These are phyloP conservation scores for Muschampia plurimacula DNA, from an alignment of 2,888 invertebrate genomes.

Conservation along the genomic window DNA sequence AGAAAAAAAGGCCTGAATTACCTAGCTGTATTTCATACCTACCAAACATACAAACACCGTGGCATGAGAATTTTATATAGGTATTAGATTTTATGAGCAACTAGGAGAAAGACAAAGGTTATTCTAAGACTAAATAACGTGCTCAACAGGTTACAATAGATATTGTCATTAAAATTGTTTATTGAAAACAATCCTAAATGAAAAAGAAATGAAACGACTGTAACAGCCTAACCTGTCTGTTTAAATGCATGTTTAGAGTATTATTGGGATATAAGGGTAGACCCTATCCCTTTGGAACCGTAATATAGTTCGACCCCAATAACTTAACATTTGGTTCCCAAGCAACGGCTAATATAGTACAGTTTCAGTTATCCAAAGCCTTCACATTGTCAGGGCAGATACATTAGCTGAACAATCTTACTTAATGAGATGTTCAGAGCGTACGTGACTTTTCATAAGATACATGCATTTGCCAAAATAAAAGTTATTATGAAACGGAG, in stretches of 20 bases:
- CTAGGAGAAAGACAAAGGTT: too few relatives aligned
- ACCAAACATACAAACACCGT: too few relatives aligned
- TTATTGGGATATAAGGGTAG: slow-evolving; percentile 10
- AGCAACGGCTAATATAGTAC: not conserved
- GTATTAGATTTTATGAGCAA: too few relatives aligned
- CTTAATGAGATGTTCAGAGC: slow-evolving; percentile 18
- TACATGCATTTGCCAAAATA: slow-evolving; percentile 1
- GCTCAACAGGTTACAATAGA: not conserved
- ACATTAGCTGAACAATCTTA: slow-evolving; percentile 10
- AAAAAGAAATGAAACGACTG: not conserved
- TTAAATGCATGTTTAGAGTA: not conserved
- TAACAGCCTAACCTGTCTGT: not conserved
- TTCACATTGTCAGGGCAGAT: slow-evolving; percentile 16
- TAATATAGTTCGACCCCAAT: slow-evolving; percentile 8
- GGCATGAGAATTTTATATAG: too few relatives aligned
- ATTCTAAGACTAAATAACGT: not conserved
- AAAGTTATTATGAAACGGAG: not conserved
- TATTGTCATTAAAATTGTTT: not conserved
- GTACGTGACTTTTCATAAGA: slow-evolving; percentile 25
- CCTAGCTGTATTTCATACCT: too few relatives aligned
- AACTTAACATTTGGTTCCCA: slow-evolving; percentile 5
- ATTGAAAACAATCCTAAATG: not conserved
- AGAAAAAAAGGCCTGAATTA: too few relatives aligned
- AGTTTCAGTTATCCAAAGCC: not conserved
- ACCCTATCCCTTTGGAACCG: not conserved